Evolutionary conservation across 1,140 invertebrate genomes (phyloP), one percentile per base, ranked within the genome.

Genomic region (Cydia strobilella): DNA sequence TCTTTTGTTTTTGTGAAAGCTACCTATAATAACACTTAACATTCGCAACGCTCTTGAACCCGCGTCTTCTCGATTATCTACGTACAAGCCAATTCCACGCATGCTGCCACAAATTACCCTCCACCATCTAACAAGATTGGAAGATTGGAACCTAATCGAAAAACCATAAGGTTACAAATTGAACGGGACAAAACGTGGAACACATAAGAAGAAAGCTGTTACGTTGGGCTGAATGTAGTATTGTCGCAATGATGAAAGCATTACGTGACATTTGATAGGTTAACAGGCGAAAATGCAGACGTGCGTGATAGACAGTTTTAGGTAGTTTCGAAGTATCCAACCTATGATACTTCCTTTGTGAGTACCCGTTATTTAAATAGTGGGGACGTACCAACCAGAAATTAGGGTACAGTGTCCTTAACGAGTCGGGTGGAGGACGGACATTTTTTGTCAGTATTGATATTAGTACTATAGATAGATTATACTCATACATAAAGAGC

Each of bases 11-110:
- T 69, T 73, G 69, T 76, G 75, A 76, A 76, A 76, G 69, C 71
- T 76, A 59, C 20, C 18, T 23, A n/a, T 51, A 75, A 42, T 23
- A 75, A 72, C 72, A 76, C 63, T 62, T 39, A 59, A 42, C 62
- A 74, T 69, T 73, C 63, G 75, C 71, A 62, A 76, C 75, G 75
- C 69, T 76, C 75, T 73, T 73, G 75, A 72, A 73, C 75, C 35
- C 31, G 31, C 27, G 63, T 66, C 63, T 27, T 27, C 62, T 65
- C 65, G 65, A 69, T 69, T 69, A 69, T 69, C 65, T 39, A 35
- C 65, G 65, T 69, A 69, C 65, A 35, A 69, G 65, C 27, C 65
- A 69, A 69, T 69, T 69, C 65, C 35, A 69, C 31, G 65, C 65
- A 42, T 69, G 65, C 15, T 69, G 65, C 31, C 65, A 39, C 65